Evolutionary conservation across 2,888 invertebrate genomes (phyloP).

Genomic region (Nephrotoma appendiculata): DNA sequence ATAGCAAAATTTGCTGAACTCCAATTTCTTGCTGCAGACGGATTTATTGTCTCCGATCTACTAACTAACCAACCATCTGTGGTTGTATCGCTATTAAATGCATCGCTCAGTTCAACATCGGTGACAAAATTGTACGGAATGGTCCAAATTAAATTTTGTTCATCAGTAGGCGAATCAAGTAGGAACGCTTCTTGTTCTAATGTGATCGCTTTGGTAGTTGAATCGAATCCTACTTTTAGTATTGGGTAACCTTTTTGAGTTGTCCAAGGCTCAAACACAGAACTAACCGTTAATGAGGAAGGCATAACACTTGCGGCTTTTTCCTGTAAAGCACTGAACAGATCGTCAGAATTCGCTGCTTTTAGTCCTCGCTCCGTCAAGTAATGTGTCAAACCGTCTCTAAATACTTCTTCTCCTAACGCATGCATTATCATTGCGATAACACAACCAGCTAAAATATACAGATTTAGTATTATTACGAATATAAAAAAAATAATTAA

Average conservation of each 20-base stretch:
- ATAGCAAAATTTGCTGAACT: constrained; percentile 31
- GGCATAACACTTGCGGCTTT: constrained; percentile 19
- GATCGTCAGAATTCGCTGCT: constrained; percentile 26
- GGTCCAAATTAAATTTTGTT: constrained; percentile 18
- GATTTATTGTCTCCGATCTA: background rate
- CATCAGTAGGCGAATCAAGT: constrained; percentile 5
- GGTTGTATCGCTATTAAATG: background rate
- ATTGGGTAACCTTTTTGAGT: constrained; percentile 44
- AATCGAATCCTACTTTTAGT: constrained; percentile 36
- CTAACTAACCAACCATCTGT: background rate
- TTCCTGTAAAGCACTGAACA: constrained; percentile 27
- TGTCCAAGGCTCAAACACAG: constrained; percentile 49
- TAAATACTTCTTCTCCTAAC: background rate
- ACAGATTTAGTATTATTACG: no score
- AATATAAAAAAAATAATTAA: background rate
- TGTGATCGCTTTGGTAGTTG: constrained; percentile 20
- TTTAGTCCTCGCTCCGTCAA: constrained; percentile 23
- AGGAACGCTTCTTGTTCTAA: constrained; percentile 3
- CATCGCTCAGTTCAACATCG: background rate
- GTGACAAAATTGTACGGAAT: constrained; percentile 23
- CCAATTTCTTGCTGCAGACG: background rate
- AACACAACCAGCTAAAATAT: constrained; percentile 20
- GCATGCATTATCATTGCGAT: background rate
- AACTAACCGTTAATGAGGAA: constrained; percentile 30
- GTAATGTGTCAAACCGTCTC: background rate